phyloP scores from a whole-genome alignment of 2,797 vertebrate genomes.

The Catamblyrhynchus diadema region DNA sequence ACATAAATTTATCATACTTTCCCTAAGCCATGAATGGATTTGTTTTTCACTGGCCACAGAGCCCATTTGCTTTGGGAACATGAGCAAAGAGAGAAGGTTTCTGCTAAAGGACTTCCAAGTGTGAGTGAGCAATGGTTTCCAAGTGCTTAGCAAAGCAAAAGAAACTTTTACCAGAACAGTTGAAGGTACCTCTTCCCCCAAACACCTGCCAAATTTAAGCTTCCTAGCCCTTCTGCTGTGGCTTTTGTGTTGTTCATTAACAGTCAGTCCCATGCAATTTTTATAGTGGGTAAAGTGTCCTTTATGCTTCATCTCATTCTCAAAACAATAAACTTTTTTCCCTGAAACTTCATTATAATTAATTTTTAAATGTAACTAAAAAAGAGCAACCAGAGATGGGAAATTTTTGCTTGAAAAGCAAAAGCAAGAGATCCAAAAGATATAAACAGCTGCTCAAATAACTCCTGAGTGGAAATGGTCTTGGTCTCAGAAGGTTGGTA shows the following conservation, averaged over 20 bases:
- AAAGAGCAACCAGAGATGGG: neutral
- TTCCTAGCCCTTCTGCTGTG: neutral
- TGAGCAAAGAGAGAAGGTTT: neutral
- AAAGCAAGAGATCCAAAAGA: neutral
- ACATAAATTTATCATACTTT: constrained; percentile 11
- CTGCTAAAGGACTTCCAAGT: neutral
- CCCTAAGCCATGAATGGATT: neutral
- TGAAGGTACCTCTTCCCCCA: neutral
- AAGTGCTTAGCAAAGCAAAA: neutral
- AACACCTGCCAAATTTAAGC: constrained; percentile 12
- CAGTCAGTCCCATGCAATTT: neutral
- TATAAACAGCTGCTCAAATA: constrained; percentile 12
- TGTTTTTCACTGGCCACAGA: neutral
- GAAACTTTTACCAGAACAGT: neutral
- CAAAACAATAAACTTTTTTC: neutral
- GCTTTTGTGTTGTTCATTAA: neutral
- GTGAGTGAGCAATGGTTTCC: neutral
- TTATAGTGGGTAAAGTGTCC: neutral
- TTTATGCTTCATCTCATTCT: constrained; percentile 4
- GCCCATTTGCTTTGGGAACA: neutral
- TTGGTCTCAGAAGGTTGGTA: neutral
- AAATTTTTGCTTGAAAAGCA: constrained; percentile 1
- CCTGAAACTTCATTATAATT: neutral
- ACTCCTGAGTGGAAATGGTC: neutral
- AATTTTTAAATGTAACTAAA: neutral